Evolutionary conservation across 1,140 invertebrate species (phyloP).

Genomic region (Lamellibrachia luymesi): DNA sequence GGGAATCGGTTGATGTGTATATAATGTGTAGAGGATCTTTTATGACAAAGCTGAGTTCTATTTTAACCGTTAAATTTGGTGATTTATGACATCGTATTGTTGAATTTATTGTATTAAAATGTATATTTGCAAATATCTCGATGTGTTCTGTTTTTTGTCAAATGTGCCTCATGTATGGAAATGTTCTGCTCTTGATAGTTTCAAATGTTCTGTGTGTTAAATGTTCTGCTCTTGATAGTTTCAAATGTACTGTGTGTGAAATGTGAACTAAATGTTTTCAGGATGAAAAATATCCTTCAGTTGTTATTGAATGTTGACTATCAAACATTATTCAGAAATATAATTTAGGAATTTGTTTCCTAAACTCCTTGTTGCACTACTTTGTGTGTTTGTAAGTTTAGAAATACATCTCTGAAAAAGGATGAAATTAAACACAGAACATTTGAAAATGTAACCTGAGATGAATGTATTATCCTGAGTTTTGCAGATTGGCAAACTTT

Average conservation of each 20-base stretch:
- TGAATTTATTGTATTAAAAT: not conserved
- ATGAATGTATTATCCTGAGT: too few species aligned
- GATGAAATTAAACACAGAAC: not conserved
- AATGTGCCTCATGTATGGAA: not conserved
- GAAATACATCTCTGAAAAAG: too few species aligned
- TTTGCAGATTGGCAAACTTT: too few species aligned
- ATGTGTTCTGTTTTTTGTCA: not conserved
- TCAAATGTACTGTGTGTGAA: not conserved
- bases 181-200: not conserved
- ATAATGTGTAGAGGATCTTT: not conserved
- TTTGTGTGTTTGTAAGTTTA: not conserved
- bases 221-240: not conserved
- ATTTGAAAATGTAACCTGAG: not conserved
- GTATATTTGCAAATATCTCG: not conserved
- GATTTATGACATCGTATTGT: not conserved
- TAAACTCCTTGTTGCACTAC: not conserved
- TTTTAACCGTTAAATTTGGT: not conserved
- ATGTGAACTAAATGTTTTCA: not conserved
- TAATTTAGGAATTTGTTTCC: not conserved
- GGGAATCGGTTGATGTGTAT: not conserved
- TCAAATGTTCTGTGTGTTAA: not conserved
- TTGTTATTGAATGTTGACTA: not conserved
- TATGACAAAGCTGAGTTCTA: not conserved
- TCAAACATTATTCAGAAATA: not conserved
- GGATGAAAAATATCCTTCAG: not conserved